Percentiles rank a stretch among this genome's conserved stretches.
Conservation (phyloP, 2,797 vertebrate species). For the Myotis myotis region DNA sequence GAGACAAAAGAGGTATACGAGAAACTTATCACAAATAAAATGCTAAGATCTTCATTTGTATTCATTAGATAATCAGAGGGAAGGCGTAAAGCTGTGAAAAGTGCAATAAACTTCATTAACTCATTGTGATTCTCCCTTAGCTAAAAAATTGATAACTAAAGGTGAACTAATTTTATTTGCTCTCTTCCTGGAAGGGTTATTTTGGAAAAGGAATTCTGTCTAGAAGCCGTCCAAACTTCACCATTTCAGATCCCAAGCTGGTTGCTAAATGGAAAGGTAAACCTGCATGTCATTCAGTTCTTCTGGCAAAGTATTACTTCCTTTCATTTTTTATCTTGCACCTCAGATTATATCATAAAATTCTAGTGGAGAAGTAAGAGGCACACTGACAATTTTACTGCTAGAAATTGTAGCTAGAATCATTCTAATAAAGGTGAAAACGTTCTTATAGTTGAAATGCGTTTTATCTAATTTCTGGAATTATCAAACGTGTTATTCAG, state of each 20-base stretch:
- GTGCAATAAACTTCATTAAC: neutral
- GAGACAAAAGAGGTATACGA: neutral
- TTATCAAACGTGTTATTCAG: neutral
- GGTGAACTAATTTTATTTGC: neutral
- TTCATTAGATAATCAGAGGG: neutral
- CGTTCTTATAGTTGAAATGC: neutral
- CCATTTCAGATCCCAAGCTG: constrained; percentile 85
- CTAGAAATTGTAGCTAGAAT: neutral
- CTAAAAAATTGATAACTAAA: neutral
- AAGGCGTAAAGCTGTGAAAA: neutral
- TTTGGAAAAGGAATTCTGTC: constrained; percentile 98
- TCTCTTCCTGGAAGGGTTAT: constrained; percentile 88
- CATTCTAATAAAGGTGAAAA: neutral
- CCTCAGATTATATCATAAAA: neutral
- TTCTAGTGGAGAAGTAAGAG: neutral
- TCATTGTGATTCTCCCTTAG: neutral
- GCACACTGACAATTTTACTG: neutral
- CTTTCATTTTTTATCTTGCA: neutral
- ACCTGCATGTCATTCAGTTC: neutral
- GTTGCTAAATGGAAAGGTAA: constrained; percentile 90
- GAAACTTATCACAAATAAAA: neutral
- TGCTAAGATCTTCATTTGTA: neutral
- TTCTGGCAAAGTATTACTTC: neutral
- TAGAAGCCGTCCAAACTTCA: constrained; percentile 90
- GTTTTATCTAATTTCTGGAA: neutral